Evolutionary conservation across 2,797 vertebrate genomes (phyloP), one percentile per base, ranked within the genome.

Genomic region (Apodemus agrarius): DNA sequence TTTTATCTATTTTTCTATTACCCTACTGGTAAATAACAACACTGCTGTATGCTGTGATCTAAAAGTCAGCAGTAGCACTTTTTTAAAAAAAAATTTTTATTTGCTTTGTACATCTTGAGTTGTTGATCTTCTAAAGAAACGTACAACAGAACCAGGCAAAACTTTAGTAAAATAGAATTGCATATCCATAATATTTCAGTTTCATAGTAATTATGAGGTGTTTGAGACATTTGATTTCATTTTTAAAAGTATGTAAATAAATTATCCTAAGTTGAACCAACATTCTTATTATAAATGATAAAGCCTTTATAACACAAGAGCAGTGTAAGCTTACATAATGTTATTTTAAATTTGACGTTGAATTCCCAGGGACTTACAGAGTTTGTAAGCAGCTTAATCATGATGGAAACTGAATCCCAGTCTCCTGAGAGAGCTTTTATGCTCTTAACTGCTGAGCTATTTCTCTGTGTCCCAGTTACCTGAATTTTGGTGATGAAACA

Each of bases 1-100:
- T 91, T 97, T 87, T 67, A 90, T 95, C 52, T 94, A 82, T 91
- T 63, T 88, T 88, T 52, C 63, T 93, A 69, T 84, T 90, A 59
- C 46, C 80, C 0, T 57, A 59, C 76, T 90, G 29, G 26, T 91
- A 95, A 93, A 93, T 24, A 95, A 89, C 46, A 84, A 69, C 95
- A 59, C 4, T 34, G 11, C 63, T 43, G n/a, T 93, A 87, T 5
- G 31, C 37, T 29, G 63, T 67, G 37, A 92, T 79, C 29, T 2
- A 61, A 92, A 86, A 37, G 65, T 89, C 52, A 82, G 43, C 49
- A 74, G 59, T 14, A 88, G 31, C 52, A 29, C 69, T 7, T 2
- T 3, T 54, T 19, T 4, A 46, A 46, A 46, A 46, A 46, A 46
- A 46, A 46, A n/a, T 80, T 93, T 29, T 24, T 24, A 13, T 89